A percentile compares a stretch with the other conserved stretches of the same genome.
phyloP scores from a whole-genome alignment of 1,140 invertebrate genomes.

The Sminthurinus signatus region DNA sequence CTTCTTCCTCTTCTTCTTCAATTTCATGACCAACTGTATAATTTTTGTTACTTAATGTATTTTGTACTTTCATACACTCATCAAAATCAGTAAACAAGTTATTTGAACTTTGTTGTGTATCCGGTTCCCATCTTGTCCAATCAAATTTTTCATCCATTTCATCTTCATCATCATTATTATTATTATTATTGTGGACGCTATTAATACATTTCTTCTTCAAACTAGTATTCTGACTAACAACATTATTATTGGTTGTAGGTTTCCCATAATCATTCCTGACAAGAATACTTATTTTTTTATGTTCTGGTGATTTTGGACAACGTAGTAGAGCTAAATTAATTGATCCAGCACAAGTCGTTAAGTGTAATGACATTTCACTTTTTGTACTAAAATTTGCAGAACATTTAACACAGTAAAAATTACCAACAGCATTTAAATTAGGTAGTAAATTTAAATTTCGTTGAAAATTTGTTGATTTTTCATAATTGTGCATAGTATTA shows the following conservation, averaged over 20 bases:
- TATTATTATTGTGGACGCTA: neutral
- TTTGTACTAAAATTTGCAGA: conserved; percentile 21
- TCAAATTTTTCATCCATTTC: neutral
- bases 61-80: neutral
- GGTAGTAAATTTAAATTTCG: neutral
- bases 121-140: neutral
- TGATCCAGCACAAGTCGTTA: conserved; percentile 7
- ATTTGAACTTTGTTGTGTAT: no score
- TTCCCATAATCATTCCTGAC: conserved; percentile 14
- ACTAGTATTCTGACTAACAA: conserved; percentile 5
- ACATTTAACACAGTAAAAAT: conserved; percentile 14
- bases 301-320: neutral
- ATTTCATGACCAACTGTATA: neutral
- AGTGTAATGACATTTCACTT: conserved; percentile 24
- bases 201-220: neutral
- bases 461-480: neutral
- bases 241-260: neutral
- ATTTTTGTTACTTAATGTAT: no score
- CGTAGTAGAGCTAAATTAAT: conserved; percentile 12
- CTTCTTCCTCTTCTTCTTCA: neutral
- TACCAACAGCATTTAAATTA: neutral
- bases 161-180: neutral
- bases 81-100: neutral
- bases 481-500: no score
- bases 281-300: conserved; percentile 20